phyloP scores from a whole-genome alignment of 2,888 invertebrate genomes.

The Exephanes ischioxanthus region DNA sequence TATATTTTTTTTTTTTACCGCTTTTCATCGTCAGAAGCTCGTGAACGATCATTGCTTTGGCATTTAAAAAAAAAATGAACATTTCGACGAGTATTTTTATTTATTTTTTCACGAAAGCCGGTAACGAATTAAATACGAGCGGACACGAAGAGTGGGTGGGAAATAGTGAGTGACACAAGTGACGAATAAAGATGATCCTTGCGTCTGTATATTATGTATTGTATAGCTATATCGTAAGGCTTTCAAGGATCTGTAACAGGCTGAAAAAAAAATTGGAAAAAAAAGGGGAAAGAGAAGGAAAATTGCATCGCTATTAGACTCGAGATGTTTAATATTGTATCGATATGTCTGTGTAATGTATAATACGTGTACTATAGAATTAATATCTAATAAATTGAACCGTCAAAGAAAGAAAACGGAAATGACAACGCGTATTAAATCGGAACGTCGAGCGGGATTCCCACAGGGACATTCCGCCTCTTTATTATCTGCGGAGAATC shows the following conservation, averaged over 20 bases:
- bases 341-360: slow-evolving; percentile 70
- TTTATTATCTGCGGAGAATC: too few species aligned
- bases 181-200: slow-evolving; percentile 49
- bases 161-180: neutral
- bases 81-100: too few species aligned
- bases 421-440: neutral
- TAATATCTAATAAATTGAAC: slow-evolving; percentile 55
- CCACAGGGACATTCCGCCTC: neutral
- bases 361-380: slow-evolving; percentile 68
- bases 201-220: slow-evolving; percentile 67
- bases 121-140: too few species aligned
- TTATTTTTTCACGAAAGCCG: too few species aligned
- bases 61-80: too few species aligned
- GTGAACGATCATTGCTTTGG: too few species aligned
- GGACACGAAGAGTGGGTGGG: neutral
- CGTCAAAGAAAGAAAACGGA: slow-evolving; percentile 26
- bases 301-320: slow-evolving; percentile 42
- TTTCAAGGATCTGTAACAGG: slow-evolving; percentile 45
- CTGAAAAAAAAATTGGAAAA: neutral
- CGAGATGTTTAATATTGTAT: slow-evolving; percentile 69
- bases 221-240: slow-evolving; percentile 61
- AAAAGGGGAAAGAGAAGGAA: neutral
- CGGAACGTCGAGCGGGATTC: neutral
- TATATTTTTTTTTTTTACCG: too few species aligned
- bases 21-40: too few species aligned